Evolutionary conservation across 2,113 vertebrate species (phyloP), one percentile per base, ranked within the genome.

Genomic region (Oenanthe melanoleuca): DNA sequence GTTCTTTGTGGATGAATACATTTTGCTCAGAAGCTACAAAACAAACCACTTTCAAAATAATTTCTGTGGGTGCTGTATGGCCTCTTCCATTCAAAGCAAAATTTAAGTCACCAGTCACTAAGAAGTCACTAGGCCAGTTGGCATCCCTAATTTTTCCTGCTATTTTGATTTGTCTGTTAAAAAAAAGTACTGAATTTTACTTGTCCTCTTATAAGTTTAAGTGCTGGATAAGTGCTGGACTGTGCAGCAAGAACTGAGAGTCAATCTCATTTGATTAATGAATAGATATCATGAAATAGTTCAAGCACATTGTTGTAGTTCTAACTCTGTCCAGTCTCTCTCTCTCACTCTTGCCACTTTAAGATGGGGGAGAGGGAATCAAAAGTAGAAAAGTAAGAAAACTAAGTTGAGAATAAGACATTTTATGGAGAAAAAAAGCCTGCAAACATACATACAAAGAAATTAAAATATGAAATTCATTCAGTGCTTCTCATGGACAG

Each of bases 331-430:
- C 14, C 40, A 80, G 12, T 21, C 0, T 0, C 33, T 70, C 33
- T 70, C 0, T 0, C 22, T 71, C 13, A 55, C 1, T 53, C 8
- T 22, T 29, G 2, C 3, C 4, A 19, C 9, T 31, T 22, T n/a
- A 57, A 26, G 12, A 42, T 5, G 4, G 14, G 22, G 6, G 8
- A 57, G 1, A 56, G 3, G 34, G 34, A 42, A 77, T 34, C 2
- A 4, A 40, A 80, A 60, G 5, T 2, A 13, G 25, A 52, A 61
- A 71, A 61, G 7, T 29, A 40, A 67, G 47, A 67, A 88, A 47
- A 17, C 5, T 33, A 15, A 5, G 3, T 17, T 73, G 26, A 67
- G 29, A 29, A 37, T 72, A 40, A 28, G 18, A 31, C 5, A 8
- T 6, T 57, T 63, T n/a, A 40, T 10, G 28, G 5, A 10, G 2